A percentile compares a stretch with the other conserved stretches of the same genome.
Conservation (phyloP, 2,888 invertebrate species). For the Bedellia somnulentella region DNA sequence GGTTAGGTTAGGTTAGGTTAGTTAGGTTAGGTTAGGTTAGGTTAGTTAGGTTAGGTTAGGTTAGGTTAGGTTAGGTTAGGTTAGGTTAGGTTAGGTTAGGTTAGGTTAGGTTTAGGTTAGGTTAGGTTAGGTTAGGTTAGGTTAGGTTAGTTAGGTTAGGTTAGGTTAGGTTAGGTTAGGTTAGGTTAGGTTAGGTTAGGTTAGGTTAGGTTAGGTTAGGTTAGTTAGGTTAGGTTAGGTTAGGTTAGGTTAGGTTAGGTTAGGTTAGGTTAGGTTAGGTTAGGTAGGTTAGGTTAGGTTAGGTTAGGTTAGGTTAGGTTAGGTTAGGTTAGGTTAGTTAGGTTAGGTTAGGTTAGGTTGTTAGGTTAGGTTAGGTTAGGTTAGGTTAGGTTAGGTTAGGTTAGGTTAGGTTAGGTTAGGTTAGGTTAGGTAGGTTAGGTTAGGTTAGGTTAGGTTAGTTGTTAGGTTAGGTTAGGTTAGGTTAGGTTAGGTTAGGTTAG, state of each 20-base stretch:
- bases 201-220: constrained; percentile 2
- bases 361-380: constrained; percentile 6
- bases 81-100: constrained; percentile 6
- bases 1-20: constrained; percentile 6
- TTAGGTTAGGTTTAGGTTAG: constrained; percentile 3
- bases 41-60: constrained; percentile 3
- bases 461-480: constrained; percentile 5
- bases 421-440: constrained; percentile 6
- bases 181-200: constrained; percentile 3
- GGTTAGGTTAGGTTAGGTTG: constrained; percentile 3
- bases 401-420: constrained; percentile 4
- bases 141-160: constrained; percentile 6
- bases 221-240: constrained; percentile 2
- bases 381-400: constrained; percentile 6
- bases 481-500: constrained; percentile 5
- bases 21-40: constrained; percentile 6
- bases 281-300: constrained; percentile 6
- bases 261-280: constrained; percentile 4
- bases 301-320: constrained; percentile 4
- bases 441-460: constrained; percentile 5
- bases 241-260: constrained; percentile 3
- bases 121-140: constrained; percentile 6
- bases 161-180: constrained; percentile 4
- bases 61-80: constrained; percentile 6
- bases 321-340: constrained; percentile 5